Conservation (phyloP, 2,113 vertebrate species). For the Struthio camelus region DNA sequence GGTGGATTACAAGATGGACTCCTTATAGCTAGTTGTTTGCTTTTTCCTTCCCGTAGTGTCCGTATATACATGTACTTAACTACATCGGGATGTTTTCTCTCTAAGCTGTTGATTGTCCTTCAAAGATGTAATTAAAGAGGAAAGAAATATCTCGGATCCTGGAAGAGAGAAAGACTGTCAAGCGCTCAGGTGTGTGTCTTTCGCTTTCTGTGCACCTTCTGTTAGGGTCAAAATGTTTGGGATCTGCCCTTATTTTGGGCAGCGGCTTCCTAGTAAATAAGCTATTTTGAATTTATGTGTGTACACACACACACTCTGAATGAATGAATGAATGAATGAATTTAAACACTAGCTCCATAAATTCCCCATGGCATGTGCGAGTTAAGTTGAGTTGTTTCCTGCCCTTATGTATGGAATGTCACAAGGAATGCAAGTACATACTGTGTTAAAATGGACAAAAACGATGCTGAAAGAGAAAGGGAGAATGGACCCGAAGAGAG, state of each 20-base stretch:
- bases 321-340: too few relatives aligned
- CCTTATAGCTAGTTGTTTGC: neutral
- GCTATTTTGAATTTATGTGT: neutral
- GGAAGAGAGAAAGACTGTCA: neutral
- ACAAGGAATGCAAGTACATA: neutral
- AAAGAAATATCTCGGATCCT: neutral
- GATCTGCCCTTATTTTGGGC: neutral
- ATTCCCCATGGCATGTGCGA: neutral
- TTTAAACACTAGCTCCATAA: neutral
- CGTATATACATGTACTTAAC: fast-evolving
- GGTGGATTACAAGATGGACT: neutral
- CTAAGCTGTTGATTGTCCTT: neutral
- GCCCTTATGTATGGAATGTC: neutral
- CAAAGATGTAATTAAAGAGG: neutral
- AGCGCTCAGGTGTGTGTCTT: neutral
- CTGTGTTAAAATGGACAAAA: neutral
- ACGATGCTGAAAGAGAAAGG: neutral
- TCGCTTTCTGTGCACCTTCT: neutral
- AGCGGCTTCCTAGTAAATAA: neutral
- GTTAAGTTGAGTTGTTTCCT: neutral
- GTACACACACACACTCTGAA: too few relatives aligned
- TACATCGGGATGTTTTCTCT: neutral
- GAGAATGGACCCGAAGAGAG: neutral
- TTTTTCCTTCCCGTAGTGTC: neutral
- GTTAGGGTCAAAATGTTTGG: neutral